These are phyloP conservation scores for Melanerpes aurifrons DNA, from an alignment of 2,113 vertebrate species.

Conservation along the genomic window DNA sequence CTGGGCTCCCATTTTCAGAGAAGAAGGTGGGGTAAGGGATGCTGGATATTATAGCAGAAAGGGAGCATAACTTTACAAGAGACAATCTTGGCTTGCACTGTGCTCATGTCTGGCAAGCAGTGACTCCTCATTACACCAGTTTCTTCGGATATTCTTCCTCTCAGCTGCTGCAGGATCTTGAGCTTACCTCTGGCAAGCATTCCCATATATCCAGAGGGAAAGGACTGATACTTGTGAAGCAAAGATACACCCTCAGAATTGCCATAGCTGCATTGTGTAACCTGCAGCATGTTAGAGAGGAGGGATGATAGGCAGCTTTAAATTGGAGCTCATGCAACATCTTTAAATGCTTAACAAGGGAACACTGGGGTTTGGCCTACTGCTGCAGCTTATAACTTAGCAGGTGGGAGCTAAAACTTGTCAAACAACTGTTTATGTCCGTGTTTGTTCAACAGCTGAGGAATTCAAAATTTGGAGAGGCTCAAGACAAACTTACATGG, in stretches of 20 bases:
- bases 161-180: neutral
- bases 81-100: neutral
- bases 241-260: neutral
- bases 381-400: conserved; percentile 10
- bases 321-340: neutral
- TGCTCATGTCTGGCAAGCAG: neutral
- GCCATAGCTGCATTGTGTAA: neutral
- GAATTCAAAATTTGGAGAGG: conserved; percentile 12
- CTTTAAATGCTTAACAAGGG: conserved; percentile 9
- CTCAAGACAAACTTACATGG: neutral
- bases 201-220: neutral
- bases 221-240: neutral
- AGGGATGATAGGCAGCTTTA: neutral
- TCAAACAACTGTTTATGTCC: neutral
- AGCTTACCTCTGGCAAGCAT: neutral
- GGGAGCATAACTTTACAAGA: neutral
- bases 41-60: neutral
- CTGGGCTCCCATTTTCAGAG: neutral
- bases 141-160: neutral
- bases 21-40: neutral
- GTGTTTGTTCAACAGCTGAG: conserved; percentile 28
- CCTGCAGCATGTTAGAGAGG: conserved; percentile 11
- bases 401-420: conserved; percentile 27
- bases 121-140: neutral
- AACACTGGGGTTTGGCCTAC: neutral